These are phyloP conservation scores for Aelia acuminata DNA, from an alignment of 2,888 invertebrate genomes.

Conservation along the genomic window DNA sequence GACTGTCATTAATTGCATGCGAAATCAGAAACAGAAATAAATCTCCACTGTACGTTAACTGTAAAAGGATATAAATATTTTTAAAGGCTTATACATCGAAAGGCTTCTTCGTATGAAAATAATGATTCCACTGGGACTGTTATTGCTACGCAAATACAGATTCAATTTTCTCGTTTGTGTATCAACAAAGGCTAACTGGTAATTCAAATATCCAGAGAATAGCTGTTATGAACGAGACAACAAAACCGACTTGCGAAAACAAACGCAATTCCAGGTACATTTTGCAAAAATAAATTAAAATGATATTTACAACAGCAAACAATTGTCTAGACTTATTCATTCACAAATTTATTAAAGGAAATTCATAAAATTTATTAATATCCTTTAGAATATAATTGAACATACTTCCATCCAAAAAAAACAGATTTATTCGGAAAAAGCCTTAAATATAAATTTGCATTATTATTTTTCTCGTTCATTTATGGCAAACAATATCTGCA, in stretches of 20 bases:
- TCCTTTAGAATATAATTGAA: no score
- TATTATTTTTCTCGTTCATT: no score
- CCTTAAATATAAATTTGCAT: no score
- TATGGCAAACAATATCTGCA: no score
- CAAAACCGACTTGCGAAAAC: not conserved
- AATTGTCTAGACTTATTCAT: not conserved
- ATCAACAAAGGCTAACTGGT: not conserved
- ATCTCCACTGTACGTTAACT: no score
- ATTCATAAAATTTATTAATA: no score
- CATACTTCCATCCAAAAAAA: no score
- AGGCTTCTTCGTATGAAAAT: conserved; percentile 1
- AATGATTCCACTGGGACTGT: not conserved
- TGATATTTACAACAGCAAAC: not conserved
- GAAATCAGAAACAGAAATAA: no score
- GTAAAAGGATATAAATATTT: not conserved
- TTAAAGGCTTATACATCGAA: not conserved
- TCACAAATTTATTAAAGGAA: no score
- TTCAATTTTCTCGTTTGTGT: conserved; percentile 6
- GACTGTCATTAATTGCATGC: no score
- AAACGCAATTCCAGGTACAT: not conserved
- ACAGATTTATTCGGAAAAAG: no score
- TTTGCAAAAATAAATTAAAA: not conserved
- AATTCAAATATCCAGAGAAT: not conserved
- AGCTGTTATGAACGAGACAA: not conserved
- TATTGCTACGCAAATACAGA: conserved; percentile 11